phyloP scores from a whole-genome alignment of 2,888 invertebrate species.

The Allacma fusca region DNA sequence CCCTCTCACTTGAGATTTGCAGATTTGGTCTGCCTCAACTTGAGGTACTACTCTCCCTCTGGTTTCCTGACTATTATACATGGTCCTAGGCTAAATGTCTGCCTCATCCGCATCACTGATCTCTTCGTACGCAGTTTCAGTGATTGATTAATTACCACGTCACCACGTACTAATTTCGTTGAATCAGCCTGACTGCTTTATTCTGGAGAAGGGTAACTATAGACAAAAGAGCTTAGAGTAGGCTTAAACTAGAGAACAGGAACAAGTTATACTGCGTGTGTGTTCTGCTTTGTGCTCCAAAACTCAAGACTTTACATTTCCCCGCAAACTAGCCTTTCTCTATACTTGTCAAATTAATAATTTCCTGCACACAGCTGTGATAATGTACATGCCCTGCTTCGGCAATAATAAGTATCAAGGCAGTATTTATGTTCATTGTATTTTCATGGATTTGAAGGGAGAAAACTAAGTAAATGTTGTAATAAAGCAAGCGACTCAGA shows the following conservation, averaged over 20 bases:
- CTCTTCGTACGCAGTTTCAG: constrained; percentile 1
- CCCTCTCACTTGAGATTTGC: not conserved
- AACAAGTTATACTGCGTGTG: not conserved
- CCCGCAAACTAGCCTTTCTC: not conserved
- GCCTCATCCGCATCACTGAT: constrained; percentile 12
- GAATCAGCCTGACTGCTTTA: constrained; percentile 15
- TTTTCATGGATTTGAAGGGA: not conserved
- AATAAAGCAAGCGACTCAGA: not conserved
- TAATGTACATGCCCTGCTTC: not conserved
- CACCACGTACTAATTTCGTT: constrained; percentile 23
- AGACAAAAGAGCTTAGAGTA: not conserved
- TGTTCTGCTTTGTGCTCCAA: not conserved
- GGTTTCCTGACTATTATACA: not conserved
- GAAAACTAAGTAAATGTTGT: not conserved
- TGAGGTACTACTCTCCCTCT: not conserved
- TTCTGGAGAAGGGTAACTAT: not conserved
- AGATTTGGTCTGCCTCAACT: not conserved
- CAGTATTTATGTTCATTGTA: not conserved
- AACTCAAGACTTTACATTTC: not conserved
- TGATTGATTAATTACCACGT: constrained; percentile 27
- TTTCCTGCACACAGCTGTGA: constrained; percentile 14
- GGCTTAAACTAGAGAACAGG: not conserved
- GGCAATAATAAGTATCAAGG: too few relatives aligned
- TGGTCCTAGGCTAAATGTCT: not conserved
- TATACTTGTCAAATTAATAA: constrained; percentile 28